Base-by-base conservation (phyloP, 2,113 vertebrate genomes). In the Hucho hucho region DNA sequence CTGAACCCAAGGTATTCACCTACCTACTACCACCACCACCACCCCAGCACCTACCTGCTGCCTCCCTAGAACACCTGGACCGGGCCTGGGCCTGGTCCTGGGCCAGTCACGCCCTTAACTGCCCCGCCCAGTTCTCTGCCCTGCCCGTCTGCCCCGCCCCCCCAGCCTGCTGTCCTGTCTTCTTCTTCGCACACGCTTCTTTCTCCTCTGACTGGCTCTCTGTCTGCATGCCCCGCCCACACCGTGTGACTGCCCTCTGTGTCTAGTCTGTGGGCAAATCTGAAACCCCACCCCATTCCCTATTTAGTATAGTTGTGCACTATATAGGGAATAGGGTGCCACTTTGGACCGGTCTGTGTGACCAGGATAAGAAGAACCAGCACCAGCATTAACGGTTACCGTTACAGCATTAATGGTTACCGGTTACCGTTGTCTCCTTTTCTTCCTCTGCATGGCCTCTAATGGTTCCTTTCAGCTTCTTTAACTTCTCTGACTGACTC, bases 1-100 rank as follows among this genome's bases (percentile, higher is more conserved):
- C 94, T 95, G 96, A 97, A 93, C 83, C 96, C 91, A 96, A 98
- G 98, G 98, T 98, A 97, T 95, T 94, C 86, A 87, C 67, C 77
- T 90, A 87, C 87, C 82, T 89, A 85, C 72, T 4, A 49, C 3
- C 47, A 18, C 72, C 4, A 49, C 3, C 47, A 18, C 58, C 58
- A 61, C 18, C 80, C 87, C 83, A 76, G 86, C 87, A 86, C 71
- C 72, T 80, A 14, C 49, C 67, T 75, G 69, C 79, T 90, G 88
- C 87, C 82, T 89, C 85, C 71, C n/a, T 61, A n/a, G 20, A 61
- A 61, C 18, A 61, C n/a, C 80, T 81, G 92, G 89, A 90, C 83
- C 59, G 79, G 88, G 88, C 85, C 87, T 81, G 83, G 87, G 86
- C 83, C 83, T 53, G 79, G 88, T 88, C 85, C 87, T 81, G 83